These are phyloP conservation scores for Asarcornis scutulata DNA, from an alignment of 2,113 vertebrate species.

Conservation along the genomic window DNA sequence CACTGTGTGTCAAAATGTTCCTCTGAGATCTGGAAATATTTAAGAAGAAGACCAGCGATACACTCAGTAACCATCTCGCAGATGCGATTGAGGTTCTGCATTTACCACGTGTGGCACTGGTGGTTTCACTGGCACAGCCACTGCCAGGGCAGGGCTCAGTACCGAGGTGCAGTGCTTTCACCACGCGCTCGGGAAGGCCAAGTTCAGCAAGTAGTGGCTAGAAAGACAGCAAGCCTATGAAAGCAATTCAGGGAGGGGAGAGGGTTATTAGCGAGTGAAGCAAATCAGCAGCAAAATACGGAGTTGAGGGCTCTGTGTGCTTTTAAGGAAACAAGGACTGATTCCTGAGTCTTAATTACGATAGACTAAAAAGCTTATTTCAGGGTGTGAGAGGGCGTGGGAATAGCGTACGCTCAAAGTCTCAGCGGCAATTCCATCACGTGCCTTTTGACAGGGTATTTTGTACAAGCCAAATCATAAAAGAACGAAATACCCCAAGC, in stretches of 20 bases:
- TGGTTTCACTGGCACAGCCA: constrained; percentile 22
- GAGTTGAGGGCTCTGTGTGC: background rate
- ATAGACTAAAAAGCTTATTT: constrained; percentile 36
- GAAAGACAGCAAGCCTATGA: background rate
- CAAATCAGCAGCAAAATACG: background rate
- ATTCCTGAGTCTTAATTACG: constrained; percentile 36
- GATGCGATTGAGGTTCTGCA: background rate
- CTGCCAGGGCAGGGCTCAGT: background rate
- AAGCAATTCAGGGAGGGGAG: constrained; percentile 17
- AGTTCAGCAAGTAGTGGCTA: constrained; percentile 22
- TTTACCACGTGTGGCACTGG: background rate
- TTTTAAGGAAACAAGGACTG: constrained; percentile 15
- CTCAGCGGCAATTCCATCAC: background rate
- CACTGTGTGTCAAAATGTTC: background rate
- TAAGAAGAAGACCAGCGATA: background rate
- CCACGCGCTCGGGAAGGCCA: constrained; percentile 21
- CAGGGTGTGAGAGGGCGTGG: constrained; percentile 39
- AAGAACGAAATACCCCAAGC: background rate
- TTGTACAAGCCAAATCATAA: background rate
- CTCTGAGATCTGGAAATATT: background rate
- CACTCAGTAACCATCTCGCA: background rate
- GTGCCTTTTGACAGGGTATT: constrained; percentile 34
- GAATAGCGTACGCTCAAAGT: background rate
- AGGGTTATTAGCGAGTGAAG: background rate
- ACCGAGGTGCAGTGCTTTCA: constrained; percentile 22